A percentile compares a stretch with the other conserved stretches of the same genome.
phyloP scores from a whole-genome alignment of 1,140 invertebrate species.

The Ephestia elutella region DNA sequence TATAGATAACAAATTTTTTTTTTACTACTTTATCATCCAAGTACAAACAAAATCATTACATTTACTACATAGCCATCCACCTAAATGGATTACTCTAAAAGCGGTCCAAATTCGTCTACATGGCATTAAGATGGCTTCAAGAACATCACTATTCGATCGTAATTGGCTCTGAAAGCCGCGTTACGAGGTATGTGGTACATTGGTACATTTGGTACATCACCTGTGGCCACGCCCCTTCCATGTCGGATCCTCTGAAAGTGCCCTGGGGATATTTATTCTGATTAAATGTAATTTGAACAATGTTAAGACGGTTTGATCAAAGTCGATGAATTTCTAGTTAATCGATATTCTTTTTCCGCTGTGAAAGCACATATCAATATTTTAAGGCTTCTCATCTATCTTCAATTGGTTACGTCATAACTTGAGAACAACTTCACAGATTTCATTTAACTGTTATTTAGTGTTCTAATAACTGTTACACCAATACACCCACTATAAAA shows the following conservation, averaged over 20 bases:
- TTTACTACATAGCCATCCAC: neutral
- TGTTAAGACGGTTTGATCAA: neutral
- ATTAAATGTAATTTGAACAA: neutral
- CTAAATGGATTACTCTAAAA: neutral
- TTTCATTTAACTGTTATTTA: no score
- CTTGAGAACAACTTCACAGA: no score
- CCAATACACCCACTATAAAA: no score
- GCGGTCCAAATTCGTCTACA: neutral
- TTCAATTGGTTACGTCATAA: no score
- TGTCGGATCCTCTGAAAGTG: neutral
- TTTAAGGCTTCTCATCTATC: no score
- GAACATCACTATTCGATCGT: neutral
- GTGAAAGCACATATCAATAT: no score
- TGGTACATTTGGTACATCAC: conserved; percentile 4
- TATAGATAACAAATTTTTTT: no score
- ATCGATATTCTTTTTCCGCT: no score
- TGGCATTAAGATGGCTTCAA: neutral
- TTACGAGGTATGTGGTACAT: neutral
- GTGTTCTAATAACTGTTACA: no score
- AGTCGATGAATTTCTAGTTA: no score
- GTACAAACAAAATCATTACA: no score
- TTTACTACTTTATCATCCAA: no score
- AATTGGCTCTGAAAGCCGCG: neutral
- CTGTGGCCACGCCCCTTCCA: neutral
- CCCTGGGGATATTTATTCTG: neutral